These are phyloP conservation scores for Protodeltote pygarga DNA, from an alignment of 2,888 invertebrate species.

Conservation along the genomic window DNA sequence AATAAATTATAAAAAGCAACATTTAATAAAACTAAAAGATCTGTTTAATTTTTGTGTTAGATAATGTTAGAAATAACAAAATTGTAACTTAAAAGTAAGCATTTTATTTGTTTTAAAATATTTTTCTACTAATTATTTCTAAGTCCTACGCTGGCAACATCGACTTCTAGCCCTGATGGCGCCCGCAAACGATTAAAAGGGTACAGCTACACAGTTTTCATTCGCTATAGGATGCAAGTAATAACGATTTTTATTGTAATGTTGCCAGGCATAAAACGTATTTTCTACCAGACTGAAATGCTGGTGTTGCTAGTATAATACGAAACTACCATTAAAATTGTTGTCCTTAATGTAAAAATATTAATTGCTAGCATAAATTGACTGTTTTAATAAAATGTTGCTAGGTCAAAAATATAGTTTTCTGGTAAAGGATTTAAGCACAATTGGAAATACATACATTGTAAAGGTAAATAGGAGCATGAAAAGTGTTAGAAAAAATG, in stretches of 20 bases:
- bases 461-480: slow-evolving; percentile 27
- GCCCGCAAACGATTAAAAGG: slow-evolving; percentile 53
- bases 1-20: slow-evolving; percentile 15
- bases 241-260: slow-evolving; percentile 41
- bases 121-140: slow-evolving; percentile 18
- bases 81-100: neutral
- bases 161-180: slow-evolving; percentile 49
- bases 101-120: neutral
- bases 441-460: slow-evolving; percentile 15
- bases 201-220: slow-evolving; percentile 60
- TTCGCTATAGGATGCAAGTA: slow-evolving; percentile 66
- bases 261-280: slow-evolving; percentile 28
- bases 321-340: neutral
- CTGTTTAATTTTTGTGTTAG: neutral
- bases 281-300: slow-evolving; percentile 6
- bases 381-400: slow-evolving; percentile 10
- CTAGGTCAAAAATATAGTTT: slow-evolving; percentile 10
- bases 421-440: slow-evolving; percentile 38
- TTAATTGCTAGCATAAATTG: slow-evolving; percentile 4
- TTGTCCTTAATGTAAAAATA: neutral
- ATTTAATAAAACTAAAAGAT: neutral
- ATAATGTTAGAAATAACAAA: neutral
- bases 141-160: slow-evolving; percentile 34
- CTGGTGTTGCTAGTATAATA: slow-evolving; percentile 11
- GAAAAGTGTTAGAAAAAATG: slow-evolving; percentile 4